A percentile compares a stretch with the other conserved stretches of the same genome.
Evolutionary conservation across 2,888 invertebrate genomes (phyloP).

Genomic region (Carterocephalus palaemon): DNA sequence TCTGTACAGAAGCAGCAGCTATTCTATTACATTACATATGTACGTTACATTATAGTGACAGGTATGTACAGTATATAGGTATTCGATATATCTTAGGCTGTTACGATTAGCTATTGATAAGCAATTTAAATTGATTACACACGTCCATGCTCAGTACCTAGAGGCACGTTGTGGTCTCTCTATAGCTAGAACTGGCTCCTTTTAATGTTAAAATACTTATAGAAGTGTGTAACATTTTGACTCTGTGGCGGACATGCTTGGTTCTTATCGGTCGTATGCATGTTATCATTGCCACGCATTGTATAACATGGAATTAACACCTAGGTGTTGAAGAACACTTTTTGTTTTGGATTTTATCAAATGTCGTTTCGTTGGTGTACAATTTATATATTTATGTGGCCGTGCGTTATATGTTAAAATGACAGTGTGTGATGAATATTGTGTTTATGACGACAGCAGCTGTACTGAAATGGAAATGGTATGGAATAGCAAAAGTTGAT

Average conservation of each 20-base stretch:
- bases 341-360: not conserved
- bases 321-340: not conserved
- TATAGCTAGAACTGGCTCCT: too few relatives aligned
- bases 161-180: too few relatives aligned
- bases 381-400: conserved; percentile 3
- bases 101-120: too few relatives aligned
- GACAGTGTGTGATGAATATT: conserved; percentile 1
- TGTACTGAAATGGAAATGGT: conserved; percentile 9
- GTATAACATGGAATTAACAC: conserved; percentile 26
- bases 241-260: conserved; percentile 25
- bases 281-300: conserved; percentile 36
- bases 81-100: too few relatives aligned
- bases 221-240: too few relatives aligned
- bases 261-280: conserved; percentile 39
- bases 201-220: too few relatives aligned
- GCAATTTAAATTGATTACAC: too few relatives aligned
- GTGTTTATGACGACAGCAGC: not conserved
- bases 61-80: too few relatives aligned
- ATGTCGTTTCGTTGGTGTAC: not conserved
- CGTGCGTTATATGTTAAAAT: not conserved
- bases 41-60: too few relatives aligned
- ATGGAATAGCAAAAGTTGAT: conserved; percentile 1
- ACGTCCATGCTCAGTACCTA: too few relatives aligned
- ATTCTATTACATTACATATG: too few relatives aligned
- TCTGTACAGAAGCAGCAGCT: too few relatives aligned